These are phyloP conservation scores for Neosilurus hyrtlii DNA, from an alignment of 2,797 vertebrate genomes.

Conservation along the genomic window DNA sequence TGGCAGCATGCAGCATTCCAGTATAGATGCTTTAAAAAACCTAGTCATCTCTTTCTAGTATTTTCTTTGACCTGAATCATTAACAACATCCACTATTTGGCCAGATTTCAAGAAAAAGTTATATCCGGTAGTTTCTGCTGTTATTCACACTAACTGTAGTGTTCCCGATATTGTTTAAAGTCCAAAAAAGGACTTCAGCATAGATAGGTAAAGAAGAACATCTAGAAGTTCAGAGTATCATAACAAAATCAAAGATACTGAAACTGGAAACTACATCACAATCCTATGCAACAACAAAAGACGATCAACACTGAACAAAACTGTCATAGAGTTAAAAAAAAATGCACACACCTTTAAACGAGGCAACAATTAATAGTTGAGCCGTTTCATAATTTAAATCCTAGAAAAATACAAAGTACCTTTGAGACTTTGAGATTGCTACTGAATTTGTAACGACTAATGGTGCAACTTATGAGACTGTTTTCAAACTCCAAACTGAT, in stretches of 20 bases:
- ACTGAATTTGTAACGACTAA: constrained; percentile 66
- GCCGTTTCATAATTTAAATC: constrained; percentile 71
- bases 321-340: background rate
- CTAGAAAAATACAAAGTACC: constrained; percentile 44
- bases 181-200: background rate
- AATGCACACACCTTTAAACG: constrained; percentile 41
- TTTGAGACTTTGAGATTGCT: constrained; percentile 64
- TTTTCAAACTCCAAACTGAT: constrained; percentile 67
- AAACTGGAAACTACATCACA: background rate
- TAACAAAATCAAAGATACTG: background rate
- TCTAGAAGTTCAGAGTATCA: background rate
- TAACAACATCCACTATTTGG: background rate
- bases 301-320: background rate
- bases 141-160: background rate
- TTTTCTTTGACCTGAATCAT: background rate
- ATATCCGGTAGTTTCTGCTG: background rate
- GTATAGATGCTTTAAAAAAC: background rate
- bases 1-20: background rate
- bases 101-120: background rate
- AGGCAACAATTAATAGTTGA: constrained; percentile 55
- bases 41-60: background rate
- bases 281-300: background rate
- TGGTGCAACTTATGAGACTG: constrained; percentile 57
- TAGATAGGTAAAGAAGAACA: background rate
- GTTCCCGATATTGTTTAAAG: background rate